A percentile compares a stretch with the other conserved stretches of the same genome.
phyloP scores from a whole-genome alignment of 2,888 invertebrate genomes.

The Hylaea fasciaria region DNA sequence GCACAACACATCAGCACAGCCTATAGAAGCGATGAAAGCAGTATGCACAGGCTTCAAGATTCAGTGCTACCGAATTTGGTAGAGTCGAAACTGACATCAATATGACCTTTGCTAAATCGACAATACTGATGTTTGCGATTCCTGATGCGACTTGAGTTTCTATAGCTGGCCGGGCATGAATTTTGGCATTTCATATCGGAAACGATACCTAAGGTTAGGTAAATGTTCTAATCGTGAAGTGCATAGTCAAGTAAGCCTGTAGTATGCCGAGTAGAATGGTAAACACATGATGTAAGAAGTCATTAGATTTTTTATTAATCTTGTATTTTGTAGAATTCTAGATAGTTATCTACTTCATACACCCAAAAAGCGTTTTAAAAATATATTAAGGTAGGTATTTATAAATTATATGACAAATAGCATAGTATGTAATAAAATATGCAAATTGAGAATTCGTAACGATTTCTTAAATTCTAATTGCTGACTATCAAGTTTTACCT shows the following conservation, averaged over 20 bases:
- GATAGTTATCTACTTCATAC: neutral
- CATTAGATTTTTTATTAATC: neutral
- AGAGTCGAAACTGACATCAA: neutral
- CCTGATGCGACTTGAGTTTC: neutral
- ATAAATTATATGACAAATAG: too few species aligned
- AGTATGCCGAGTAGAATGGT: neutral
- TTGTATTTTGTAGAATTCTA: too few species aligned
- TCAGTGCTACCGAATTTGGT: neutral
- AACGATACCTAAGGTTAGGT: neutral
- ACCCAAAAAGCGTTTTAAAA: too few species aligned
- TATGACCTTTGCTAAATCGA: too few species aligned
- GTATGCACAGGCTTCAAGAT: neutral
- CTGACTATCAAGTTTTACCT: conserved; percentile 4
- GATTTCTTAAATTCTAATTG: neutral
- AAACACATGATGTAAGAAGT: neutral
- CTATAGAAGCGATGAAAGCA: conserved; percentile 40
- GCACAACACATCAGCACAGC: conserved; percentile 53
- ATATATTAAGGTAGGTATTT: too few species aligned
- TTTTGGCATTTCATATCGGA: conserved; percentile 3
- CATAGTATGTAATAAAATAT: too few species aligned
- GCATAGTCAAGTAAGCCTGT: neutral
- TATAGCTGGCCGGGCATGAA: neutral
- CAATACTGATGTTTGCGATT: neutral
- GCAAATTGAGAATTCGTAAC: neutral
- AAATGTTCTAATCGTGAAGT: conserved; percentile 1